Evolutionary conservation across 2,888 invertebrate genomes (phyloP).

Genomic region (Trisateles emortualis): DNA sequence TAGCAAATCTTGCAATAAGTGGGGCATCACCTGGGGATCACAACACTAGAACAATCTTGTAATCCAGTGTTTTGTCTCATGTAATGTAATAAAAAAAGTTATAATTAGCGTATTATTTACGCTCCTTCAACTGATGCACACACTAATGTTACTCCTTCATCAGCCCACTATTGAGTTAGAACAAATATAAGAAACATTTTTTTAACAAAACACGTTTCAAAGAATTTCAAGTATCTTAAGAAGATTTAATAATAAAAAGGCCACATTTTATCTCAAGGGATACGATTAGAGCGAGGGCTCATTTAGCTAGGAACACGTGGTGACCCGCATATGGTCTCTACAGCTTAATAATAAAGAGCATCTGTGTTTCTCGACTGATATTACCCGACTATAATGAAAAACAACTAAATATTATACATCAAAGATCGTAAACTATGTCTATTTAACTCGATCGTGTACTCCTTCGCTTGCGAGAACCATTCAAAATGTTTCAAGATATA

Average conservation of each 20-base stretch:
- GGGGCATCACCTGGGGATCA: too few species aligned
- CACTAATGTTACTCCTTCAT: too few species aligned
- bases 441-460: conserved; percentile 50
- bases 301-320: conserved; percentile 73
- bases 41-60: too few species aligned
- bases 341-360: conserved; percentile 66
- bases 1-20: too few species aligned
- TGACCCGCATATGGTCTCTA: conserved; percentile 73
- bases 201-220: conserved; percentile 8
- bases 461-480: conserved; percentile 51
- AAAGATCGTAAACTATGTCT: conserved; percentile 44
- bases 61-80: too few species aligned
- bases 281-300: conserved; percentile 45
- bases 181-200: conserved; percentile 3
- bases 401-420: conserved; percentile 30
- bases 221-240: conserved; percentile 31
- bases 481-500: conserved; percentile 57
- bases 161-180: too few species aligned
- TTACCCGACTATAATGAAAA: conserved; percentile 35
- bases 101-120: too few species aligned
- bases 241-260: conserved; percentile 33
- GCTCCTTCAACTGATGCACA: too few species aligned
- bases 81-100: too few species aligned
- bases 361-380: conserved; percentile 58
- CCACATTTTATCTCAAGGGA: conserved; percentile 56